Conservation (phyloP, 2,113 vertebrate genomes). For the Percina caprodes region DNA sequence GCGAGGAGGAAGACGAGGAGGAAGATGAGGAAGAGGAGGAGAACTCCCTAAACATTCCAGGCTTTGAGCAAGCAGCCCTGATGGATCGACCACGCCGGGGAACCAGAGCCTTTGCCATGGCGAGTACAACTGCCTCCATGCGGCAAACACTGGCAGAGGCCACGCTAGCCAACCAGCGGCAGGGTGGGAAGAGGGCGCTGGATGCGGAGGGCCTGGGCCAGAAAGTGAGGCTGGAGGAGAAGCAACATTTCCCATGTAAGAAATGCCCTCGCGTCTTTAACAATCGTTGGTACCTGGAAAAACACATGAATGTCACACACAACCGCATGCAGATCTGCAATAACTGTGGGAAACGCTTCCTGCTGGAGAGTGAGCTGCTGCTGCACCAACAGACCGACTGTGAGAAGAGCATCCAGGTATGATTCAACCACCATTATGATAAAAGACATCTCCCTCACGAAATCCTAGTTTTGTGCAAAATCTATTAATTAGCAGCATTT, state of each 20-base stretch:
- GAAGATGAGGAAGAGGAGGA: constrained; percentile 86
- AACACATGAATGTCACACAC: constrained; percentile 98
- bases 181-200: constrained; percentile 84
- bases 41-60: constrained; percentile 80
- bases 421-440: background rate
- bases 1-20: constrained; percentile 77
- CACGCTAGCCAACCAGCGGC: constrained; percentile 71
- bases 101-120: constrained; percentile 74
- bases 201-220: constrained; percentile 87
- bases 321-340: constrained; percentile 97
- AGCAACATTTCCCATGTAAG: constrained; percentile 94
- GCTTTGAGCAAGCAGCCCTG: constrained; percentile 78
- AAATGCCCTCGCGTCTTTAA: constrained; percentile 96
- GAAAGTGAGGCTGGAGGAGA: constrained; percentile 95
- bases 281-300: constrained; percentile 98
- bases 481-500: background rate
- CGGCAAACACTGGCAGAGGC: constrained; percentile 81
- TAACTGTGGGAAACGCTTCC: constrained; percentile 94
- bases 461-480: background rate
- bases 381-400: constrained; percentile 97
- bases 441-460: background rate
- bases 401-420: constrained; percentile 97
- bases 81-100: constrained; percentile 77
- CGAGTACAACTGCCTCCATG: constrained; percentile 82
- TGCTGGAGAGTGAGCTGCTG: constrained; percentile 94